phyloP scores from a whole-genome alignment of 1,140 invertebrate genomes.

The Ditylenchus dipsaci region DNA sequence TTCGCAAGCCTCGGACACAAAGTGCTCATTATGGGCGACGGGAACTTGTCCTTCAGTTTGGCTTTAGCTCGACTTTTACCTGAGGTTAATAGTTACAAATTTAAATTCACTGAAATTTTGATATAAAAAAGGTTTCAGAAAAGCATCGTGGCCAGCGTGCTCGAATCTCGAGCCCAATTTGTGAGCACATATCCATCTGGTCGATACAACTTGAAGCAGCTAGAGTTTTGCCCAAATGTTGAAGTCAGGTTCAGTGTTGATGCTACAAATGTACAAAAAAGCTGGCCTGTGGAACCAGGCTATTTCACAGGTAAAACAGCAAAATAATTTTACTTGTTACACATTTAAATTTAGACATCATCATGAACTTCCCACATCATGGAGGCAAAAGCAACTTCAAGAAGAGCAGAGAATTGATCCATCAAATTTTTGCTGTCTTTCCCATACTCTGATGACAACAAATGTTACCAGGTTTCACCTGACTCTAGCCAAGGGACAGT shows the following conservation, averaged over 20 bases:
- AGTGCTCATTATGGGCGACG: slow-evolving; percentile 47
- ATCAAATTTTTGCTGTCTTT: slow-evolving; percentile 34
- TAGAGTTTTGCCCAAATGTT: slow-evolving; percentile 27
- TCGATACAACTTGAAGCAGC: slow-evolving; percentile 4
- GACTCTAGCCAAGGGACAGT: slow-evolving; percentile 34
- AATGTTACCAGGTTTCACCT: slow-evolving; percentile 33
- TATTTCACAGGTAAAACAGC: no score
- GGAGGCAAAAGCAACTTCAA: slow-evolving; percentile 50
- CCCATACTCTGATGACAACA: slow-evolving; percentile 11
- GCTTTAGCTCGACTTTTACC: slow-evolving; percentile 29
- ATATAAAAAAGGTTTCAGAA: not conserved
- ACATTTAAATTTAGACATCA: slow-evolving; percentile 9
- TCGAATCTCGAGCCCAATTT: slow-evolving; percentile 42
- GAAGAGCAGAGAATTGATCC: slow-evolving; percentile 27
- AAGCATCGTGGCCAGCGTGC: slow-evolving; percentile 35
- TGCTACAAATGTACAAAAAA: slow-evolving; percentile 27
- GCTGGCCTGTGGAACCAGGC: no score
- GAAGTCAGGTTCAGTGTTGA: slow-evolving; percentile 36
- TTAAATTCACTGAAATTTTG: no score
- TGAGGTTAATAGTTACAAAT: no score
- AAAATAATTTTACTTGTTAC: no score
- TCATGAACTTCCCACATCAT: slow-evolving; percentile 54
- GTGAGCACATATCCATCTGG: slow-evolving; percentile 26
- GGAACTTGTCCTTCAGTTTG: slow-evolving; percentile 44
- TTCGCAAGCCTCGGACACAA: no score